These are phyloP conservation scores for Enhydra lutris DNA, from an alignment of 2,113 vertebrate species.

Conservation along the genomic window DNA sequence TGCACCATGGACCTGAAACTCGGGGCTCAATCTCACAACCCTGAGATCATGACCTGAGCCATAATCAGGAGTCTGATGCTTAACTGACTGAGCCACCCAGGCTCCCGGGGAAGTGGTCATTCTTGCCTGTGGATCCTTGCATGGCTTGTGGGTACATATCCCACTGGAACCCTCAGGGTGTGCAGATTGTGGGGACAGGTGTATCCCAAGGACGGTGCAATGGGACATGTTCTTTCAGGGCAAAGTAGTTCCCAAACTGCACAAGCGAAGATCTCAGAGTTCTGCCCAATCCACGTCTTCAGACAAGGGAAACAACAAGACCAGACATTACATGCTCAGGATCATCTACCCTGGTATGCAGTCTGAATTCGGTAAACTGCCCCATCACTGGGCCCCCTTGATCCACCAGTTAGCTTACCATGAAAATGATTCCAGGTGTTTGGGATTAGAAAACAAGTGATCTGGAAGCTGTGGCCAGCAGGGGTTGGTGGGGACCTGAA, in stretches of 20 bases:
- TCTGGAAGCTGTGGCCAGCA: neutral
- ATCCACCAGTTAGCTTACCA: accelerated
- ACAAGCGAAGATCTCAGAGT: slow-evolving; percentile 91
- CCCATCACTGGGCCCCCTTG: accelerated
- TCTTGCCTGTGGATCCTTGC: accelerated
- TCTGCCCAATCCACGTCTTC: slow-evolving; percentile 89
- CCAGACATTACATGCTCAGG: slow-evolving; percentile 97
- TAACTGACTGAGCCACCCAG: neutral
- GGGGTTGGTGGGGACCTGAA: neutral
- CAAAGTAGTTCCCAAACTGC: slow-evolving; percentile 96
- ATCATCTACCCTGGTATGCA: slow-evolving; percentile 94
- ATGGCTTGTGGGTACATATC: neutral
- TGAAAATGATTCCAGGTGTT: neutral
- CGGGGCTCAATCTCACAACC: neutral
- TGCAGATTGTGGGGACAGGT: accelerated
- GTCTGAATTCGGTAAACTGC: slow-evolving; percentile 90
- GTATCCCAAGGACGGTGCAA: neutral
- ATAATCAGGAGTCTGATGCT: neutral
- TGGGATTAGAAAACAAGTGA: neutral
- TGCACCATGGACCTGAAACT: no score
- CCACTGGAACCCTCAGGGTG: accelerated
- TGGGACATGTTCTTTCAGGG: slow-evolving; percentile 82
- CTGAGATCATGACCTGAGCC: neutral
- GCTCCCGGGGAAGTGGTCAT: neutral
- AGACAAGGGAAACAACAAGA: slow-evolving; percentile 96